Percentiles rank a stretch among this genome's conserved stretches.
Conservation (phyloP, 2,888 invertebrate genomes). For the Brachypalpus laphriformis region DNA sequence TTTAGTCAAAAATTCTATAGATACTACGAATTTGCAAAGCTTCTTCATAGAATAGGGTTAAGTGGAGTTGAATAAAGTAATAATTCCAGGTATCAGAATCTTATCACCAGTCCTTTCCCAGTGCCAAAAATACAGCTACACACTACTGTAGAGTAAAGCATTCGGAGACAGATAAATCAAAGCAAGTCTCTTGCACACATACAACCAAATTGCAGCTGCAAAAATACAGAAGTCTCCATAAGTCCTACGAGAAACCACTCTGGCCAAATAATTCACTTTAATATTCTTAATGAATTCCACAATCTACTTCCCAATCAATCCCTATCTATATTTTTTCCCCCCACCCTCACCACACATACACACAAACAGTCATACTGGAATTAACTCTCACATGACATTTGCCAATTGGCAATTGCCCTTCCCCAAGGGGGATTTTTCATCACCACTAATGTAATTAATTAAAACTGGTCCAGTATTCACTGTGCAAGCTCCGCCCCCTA, state of each 20-base stretch:
- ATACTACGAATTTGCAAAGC: too few species aligned
- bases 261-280: neutral
- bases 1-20: too few species aligned
- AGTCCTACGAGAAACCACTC: neutral
- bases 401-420: neutral
- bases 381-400: slow-evolving; percentile 4
- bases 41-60: too few species aligned
- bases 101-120: too few species aligned
- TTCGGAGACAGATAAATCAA: neutral
- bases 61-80: too few species aligned
- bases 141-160: too few species aligned
- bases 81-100: too few species aligned
- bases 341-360: neutral
- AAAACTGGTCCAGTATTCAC: slow-evolving; percentile 40
- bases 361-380: neutral
- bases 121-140: too few species aligned
- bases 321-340: neutral
- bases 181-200: neutral
- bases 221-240: too few species aligned
- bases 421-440: slow-evolving; percentile 39
- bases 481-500: neutral
- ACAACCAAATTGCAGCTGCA: too few species aligned
- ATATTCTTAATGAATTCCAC: slow-evolving; percentile 1
- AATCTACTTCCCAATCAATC: slow-evolving; percentile 13
- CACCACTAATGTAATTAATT: slow-evolving; percentile 62